Evolutionary conservation across 1,140 invertebrate genomes (phyloP), one percentile per base, ranked within the genome.

Genomic region (Drosophila cardini): DNA sequence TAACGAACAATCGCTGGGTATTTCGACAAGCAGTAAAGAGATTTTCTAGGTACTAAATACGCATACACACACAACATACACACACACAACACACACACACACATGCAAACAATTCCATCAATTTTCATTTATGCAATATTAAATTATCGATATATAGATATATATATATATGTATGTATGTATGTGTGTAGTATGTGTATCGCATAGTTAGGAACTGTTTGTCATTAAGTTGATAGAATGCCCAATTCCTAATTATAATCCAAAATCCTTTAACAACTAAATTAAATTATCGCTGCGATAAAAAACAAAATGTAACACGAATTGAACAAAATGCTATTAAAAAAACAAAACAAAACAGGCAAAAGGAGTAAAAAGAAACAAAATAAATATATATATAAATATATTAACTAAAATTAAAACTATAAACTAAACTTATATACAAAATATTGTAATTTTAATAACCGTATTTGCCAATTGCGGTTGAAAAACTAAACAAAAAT

Each of bases 21-120:
- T 98, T 77, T 97, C 97, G 5, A 98, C 97, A 13, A 97, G 97
- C 4, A 98, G 97, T 57, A 97, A 98, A 93, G 97, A 98, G 93
- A 94, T 96, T 89, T 92, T 94, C 91, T 94, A 94, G 70, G 48
- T 71, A 70, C 46, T 50, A 68, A 56, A 57, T 18, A 45, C 5
- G 21, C 36, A 26, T 45, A 61, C 26, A 16, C 13, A 61, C 43
- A 46, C 43, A 32, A 32, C 21, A 45, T 21, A 58, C 40, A 40
- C 40, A 45, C 21, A 45, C 13, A 58, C 13, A 38, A 13, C 34
- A 11, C 18, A 48, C 45, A 48, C 8, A 26, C 18, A 21, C 18
- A 43, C 40, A 43, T 18, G 10, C 8, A 48, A 2, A 48, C 45
- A 48, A 26, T 40, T n/a, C 38, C 38, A 40, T 38, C 36, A 38